These are phyloP conservation scores for Drosophila yooni DNA, from an alignment of 2,888 invertebrate species.

Conservation along the genomic window DNA sequence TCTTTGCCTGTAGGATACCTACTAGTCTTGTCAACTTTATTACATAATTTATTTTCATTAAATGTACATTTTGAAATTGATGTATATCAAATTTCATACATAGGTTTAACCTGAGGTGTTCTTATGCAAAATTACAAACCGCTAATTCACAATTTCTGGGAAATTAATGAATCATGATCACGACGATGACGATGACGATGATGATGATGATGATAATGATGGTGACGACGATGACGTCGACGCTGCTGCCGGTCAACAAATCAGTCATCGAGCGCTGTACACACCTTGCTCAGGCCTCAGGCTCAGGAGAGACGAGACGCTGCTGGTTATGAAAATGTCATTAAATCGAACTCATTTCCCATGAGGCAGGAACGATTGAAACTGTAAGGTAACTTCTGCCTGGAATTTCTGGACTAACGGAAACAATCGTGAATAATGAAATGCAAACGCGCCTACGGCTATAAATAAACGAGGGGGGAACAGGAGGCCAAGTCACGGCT, in stretches of 20 bases:
- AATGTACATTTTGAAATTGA: constrained; percentile 1
- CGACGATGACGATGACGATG: constrained; percentile 22
- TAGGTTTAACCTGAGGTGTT: constrained; percentile 8
- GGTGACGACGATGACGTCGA: constrained; percentile 23
- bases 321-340: constrained; percentile 52
- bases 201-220: constrained; percentile 18
- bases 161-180: constrained; percentile 62
- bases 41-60: neutral
- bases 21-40: neutral
- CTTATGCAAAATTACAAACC: constrained; percentile 33
- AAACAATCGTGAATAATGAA: constrained; percentile 75
- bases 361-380: constrained; percentile 21
- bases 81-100: constrained; percentile 14
- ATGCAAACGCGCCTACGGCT: constrained; percentile 49
- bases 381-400: constrained; percentile 10
- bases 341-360: constrained; percentile 70
- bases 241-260: constrained; percentile 40
- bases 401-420: constrained; percentile 65
- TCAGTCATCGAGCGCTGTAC: constrained; percentile 56
- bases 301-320: neutral
- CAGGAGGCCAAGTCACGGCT: constrained; percentile 57
- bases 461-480: constrained; percentile 56
- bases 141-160: constrained; percentile 48
- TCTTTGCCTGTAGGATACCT: neutral
- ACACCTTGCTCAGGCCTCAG: constrained; percentile 56